phyloP scores from a whole-genome alignment of 92 coral and sea anemone species.

The Parazoanthus atlanticus region DNA sequence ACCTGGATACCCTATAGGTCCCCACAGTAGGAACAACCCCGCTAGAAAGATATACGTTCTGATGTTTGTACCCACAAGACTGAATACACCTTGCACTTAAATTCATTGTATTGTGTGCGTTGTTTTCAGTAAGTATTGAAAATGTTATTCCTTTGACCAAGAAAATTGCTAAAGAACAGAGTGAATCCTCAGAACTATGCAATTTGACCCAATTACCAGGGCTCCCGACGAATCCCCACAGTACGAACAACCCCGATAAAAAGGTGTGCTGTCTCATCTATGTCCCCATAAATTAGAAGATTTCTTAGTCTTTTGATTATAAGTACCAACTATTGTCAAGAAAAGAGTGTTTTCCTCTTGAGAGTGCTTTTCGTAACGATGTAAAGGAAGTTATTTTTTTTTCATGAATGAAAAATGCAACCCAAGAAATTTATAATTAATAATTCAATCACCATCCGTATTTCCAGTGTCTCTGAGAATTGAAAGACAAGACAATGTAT shows the following conservation, averaged over 20 bases:
- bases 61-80: background rate
- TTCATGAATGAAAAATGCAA: background rate
- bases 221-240: background rate
- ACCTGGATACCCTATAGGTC: background rate
- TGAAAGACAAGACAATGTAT: background rate
- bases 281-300: background rate
- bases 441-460: background rate
- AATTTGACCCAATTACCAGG: no score
- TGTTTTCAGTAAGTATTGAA: background rate
- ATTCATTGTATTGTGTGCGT: background rate
- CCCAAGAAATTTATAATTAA: background rate
- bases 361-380: no score
- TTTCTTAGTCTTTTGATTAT: no score
- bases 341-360: background rate
- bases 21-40: background rate
- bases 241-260: background rate
- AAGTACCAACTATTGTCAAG: background rate
- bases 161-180: background rate
- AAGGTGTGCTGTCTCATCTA: background rate
- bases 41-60: background rate
- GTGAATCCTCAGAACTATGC: background rate
- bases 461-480: background rate
- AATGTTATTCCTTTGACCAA: background rate
- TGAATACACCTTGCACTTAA: background rate
- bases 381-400: background rate